Evolutionary conservation across 2,113 vertebrate species (phyloP).

Genomic region (Regulus satrapa): DNA sequence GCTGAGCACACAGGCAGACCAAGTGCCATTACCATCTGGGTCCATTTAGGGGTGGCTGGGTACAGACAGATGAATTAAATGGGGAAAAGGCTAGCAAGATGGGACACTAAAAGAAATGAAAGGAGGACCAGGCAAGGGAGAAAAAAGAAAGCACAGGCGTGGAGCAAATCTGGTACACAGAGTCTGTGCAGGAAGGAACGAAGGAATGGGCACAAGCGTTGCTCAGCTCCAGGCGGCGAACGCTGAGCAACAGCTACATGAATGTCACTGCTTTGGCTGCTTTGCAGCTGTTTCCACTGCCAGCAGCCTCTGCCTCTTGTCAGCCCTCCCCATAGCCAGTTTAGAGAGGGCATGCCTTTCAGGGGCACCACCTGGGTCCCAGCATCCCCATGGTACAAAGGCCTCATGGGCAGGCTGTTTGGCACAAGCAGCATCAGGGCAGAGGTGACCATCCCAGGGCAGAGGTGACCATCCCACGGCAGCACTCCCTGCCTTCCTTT

Average conservation of each 20-base stretch:
- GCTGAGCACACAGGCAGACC: not conserved
- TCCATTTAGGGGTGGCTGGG: not conserved
- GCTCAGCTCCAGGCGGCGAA: not conserved
- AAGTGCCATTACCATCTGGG: not conserved
- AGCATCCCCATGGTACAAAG: rapidly evolving
- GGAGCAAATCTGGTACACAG: not conserved
- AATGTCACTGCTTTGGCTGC: not conserved
- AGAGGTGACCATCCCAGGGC: rapidly evolving
- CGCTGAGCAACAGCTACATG: rapidly evolving
- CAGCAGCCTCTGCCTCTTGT: not conserved
- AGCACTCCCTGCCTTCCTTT: not conserved
- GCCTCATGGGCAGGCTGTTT: not conserved
- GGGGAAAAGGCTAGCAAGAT: not conserved
- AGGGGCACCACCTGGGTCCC: constrained; percentile 2
- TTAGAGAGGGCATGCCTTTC: not conserved
- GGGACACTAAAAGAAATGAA: not conserved
- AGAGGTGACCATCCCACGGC: rapidly evolving
- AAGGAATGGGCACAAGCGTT: not conserved
- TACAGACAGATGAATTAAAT: rapidly evolving
- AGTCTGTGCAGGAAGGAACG: not conserved
- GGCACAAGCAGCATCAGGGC: not conserved
- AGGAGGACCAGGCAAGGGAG: not conserved
- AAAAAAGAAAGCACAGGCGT: not conserved
- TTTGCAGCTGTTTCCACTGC: constrained; percentile 25
- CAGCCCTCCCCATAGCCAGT: not conserved